These are phyloP conservation scores for Elegia similella DNA, from an alignment of 2,888 invertebrate species.

Conservation along the genomic window DNA sequence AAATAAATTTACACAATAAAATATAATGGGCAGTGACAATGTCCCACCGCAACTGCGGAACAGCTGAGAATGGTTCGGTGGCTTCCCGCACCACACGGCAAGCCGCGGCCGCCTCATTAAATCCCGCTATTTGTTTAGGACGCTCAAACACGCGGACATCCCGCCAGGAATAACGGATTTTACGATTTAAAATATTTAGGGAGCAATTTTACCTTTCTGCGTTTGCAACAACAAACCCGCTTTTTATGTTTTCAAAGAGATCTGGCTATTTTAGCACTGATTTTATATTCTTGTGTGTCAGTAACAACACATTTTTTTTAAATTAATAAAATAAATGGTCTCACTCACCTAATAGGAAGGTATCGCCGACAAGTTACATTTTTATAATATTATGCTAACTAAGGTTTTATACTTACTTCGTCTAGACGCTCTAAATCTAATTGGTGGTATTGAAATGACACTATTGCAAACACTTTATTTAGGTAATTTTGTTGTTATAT, in stretches of 20 bases:
- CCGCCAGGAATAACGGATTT: conserved; percentile 69
- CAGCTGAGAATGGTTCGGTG: not conserved
- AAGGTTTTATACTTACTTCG: no score
- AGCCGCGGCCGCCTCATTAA: conserved; percentile 65
- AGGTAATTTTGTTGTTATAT: no score
- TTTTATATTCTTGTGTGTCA: conserved; percentile 28
- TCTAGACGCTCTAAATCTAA: no score
- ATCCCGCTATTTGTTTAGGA: conserved; percentile 75
- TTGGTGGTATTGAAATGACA: no score
- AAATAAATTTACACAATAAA: no score
- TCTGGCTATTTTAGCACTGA: conserved; percentile 25
- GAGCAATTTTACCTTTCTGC: conserved; percentile 60
- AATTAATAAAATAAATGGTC: no score
- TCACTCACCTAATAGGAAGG: no score
- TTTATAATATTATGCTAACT: no score
- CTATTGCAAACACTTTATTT: no score
- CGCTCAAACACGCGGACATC: conserved; percentile 68
- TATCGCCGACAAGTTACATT: no score
- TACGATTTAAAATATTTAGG: conserved; percentile 74
- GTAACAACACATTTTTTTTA: no score
- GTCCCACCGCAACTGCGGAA: not conserved
- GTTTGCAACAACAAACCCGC: conserved; percentile 66
- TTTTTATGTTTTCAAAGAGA: conserved; percentile 44
- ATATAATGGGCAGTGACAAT: not conserved
- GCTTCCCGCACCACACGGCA: conserved; percentile 17